These are phyloP conservation scores for Hirundo rustica DNA, from an alignment of 2,797 vertebrate species.

Conservation along the genomic window DNA sequence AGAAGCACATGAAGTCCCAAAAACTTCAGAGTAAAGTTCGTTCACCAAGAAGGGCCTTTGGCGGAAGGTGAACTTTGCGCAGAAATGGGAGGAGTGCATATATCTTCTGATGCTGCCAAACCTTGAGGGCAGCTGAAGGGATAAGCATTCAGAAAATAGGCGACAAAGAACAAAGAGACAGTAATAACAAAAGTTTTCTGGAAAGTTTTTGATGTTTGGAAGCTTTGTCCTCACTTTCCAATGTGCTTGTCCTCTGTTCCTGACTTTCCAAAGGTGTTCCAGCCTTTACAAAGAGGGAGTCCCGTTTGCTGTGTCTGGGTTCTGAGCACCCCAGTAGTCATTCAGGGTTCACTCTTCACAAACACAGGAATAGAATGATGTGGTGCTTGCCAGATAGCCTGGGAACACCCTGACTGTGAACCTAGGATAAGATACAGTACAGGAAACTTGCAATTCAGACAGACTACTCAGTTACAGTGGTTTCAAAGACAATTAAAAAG, in stretches of 20 bases:
- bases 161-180: background rate
- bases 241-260: no score
- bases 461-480: background rate
- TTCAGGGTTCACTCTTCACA: background rate
- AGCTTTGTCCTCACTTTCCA: background rate
- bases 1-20: background rate
- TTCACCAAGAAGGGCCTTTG: background rate
- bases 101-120: background rate
- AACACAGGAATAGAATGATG: background rate
- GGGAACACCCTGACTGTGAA: background rate
- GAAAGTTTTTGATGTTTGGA: background rate
- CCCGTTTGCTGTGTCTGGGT: background rate
- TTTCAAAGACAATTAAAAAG: background rate
- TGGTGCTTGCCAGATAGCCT: background rate
- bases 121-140: background rate
- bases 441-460: background rate
- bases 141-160: background rate
- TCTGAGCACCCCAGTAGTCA: background rate
- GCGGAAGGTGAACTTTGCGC: background rate
- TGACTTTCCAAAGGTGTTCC: background rate
- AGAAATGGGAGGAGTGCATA: background rate
- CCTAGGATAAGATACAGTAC: background rate
- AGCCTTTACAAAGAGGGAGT: background rate
- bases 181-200: background rate
- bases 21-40: background rate